Base-by-base conservation (phyloP, 2,113 vertebrate species). In the Pholis gunnellus region DNA sequence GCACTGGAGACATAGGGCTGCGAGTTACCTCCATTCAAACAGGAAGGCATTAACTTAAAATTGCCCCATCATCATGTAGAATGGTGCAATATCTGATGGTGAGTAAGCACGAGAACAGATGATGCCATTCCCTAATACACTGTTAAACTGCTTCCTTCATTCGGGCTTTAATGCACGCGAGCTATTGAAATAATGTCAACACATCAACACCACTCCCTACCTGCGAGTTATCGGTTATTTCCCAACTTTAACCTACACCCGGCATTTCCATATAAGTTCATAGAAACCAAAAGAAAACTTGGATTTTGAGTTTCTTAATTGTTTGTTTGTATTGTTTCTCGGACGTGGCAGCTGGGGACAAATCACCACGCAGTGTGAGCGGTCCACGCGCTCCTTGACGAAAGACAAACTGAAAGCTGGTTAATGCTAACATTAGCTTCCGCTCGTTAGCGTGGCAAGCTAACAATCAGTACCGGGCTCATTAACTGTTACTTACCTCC, bases 401-500 rank as follows among this genome's bases (percentile, higher is more conserved):
- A 56, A 3, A 56, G 5, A 22, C 1, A 4, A 17, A 46, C 15
- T 5, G 18, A 3, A 54, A n/a, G 8, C 50, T 13, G 54, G 54
- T 25, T 57, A 27, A 25, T 14, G 54, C 54, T 57, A 57, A 25
- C 46, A 17, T 6, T 57, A 78, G 81, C 76, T 42, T 13, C 10
- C 57, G 31, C 18, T 29, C 64, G 64, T 60, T 36, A 73, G 78
- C 72, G 52, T 68, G 25, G 79, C 76, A 50, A 61, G 48, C 70
- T 52, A 57, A 42, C 36, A 6, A 6, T 59, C 65, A 69, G 18
- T 29, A 8, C 46, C 29, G 15, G 15, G n/a, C 31, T 60, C 9
- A 34, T 34, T 5, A 1, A 34, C 34, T 0, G 42, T 9, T 4
- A 87, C 92, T 94, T 78, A 95, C 95, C 95, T 94, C 95, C 95